Evolutionary conservation across 2,113 vertebrate genomes (phyloP).

Genomic region (Rhea pennata): DNA sequence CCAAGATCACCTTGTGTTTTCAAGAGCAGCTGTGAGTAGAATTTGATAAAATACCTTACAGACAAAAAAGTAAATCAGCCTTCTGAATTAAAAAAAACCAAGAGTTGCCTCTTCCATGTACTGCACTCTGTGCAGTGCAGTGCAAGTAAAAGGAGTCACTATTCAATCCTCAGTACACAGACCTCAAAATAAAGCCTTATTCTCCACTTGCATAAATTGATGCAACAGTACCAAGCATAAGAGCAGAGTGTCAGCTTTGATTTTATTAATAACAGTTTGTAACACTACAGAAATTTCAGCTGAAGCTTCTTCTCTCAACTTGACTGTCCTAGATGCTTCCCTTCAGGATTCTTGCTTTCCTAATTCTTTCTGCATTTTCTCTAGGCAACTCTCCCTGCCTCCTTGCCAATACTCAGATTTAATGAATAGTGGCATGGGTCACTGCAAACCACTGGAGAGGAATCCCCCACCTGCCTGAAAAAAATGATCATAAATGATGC

Average conservation of each 20-base stretch:
- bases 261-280: background rate
- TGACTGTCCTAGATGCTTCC: background rate
- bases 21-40: background rate
- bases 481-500: background rate
- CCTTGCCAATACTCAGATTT: background rate
- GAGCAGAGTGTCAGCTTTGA: background rate
- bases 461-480: background rate
- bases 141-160: background rate
- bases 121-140: background rate
- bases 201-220: background rate
- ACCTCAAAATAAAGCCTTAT: background rate
- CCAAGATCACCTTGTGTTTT: fast-evolving
- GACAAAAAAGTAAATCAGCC: background rate
- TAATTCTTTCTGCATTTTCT: background rate
- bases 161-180: background rate
- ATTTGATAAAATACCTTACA: background rate
- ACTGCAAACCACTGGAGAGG: background rate
- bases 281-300: background rate
- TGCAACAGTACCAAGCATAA: background rate
- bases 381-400: background rate
- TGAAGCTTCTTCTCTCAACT: background rate
- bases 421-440: background rate
- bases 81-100: background rate
- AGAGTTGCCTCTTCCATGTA: background rate
- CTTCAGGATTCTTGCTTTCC: background rate